Evolutionary conservation across 2,888 invertebrate species (phyloP), one percentile per base, ranked within the genome.

Genomic region (Nyleta sp.): DNA sequence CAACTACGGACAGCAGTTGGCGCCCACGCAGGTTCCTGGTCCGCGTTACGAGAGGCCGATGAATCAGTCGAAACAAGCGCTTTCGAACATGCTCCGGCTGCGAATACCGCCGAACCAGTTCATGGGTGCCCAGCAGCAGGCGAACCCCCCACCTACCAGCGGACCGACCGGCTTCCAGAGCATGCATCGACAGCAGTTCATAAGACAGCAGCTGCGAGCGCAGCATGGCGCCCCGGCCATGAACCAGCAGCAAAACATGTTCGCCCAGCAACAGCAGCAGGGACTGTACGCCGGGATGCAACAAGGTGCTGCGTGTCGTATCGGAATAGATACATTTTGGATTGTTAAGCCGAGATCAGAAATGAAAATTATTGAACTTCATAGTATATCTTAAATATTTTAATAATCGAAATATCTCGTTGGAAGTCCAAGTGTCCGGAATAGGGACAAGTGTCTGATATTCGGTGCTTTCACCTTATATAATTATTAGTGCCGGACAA

Each of bases 31-130:
- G 15, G 78, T 89, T 4, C 80, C 82, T 15, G 90, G 88, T 4
- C 89, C 88, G 0, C 86, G 91, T 60, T 91, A 88, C 48, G 91
- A 91, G 48, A 85, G 93, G 3, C 91, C 91, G 83, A 95, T 91
- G 67, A 89, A 95, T 88, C 95, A 95, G 35, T 95, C 95, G 4
- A 97, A 97, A 86, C 96, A 96, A 88, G 97, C 97, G 0, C 91
- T 97, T 38, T 95, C 96, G 57, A 95, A 96, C 86, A 96, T 97
- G 96, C 91, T 97, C 62, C 93, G 96, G 0, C 94, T 95, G 84
- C 92, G 97, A 4, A 92, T 95, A 81, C 96, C 96, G 0, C 91
- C 92, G 1, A 92, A 91, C 80, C 92, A 91, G 78, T 91, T 91
- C 59, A 90, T 91, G 84, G 88, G 88, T 0, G 84, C 86, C 4